These are phyloP conservation scores for Bradypodion pumilum DNA, from an alignment of 2,797 vertebrate genomes.

Conservation along the genomic window DNA sequence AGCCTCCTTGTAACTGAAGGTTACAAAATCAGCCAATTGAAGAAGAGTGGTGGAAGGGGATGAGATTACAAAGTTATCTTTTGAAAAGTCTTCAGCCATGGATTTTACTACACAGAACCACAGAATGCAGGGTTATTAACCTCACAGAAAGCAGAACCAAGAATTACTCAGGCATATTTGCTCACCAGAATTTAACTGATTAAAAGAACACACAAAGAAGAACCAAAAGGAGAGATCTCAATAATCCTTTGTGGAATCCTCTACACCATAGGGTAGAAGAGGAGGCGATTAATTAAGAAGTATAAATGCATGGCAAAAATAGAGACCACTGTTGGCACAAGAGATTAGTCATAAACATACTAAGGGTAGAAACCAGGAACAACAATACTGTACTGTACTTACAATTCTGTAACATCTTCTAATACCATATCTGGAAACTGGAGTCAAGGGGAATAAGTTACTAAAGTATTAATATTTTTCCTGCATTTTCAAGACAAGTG, in stretches of 20 bases:
- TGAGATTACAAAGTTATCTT: background rate
- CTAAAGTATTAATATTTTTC: background rate
- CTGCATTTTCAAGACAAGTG: background rate
- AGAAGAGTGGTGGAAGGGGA: background rate
- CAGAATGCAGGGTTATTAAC: background rate
- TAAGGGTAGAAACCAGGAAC: background rate
- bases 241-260: too few relatives aligned
- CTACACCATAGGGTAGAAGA: too few relatives aligned
- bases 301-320: background rate
- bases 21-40: background rate
- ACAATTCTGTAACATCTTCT: conserved; percentile 92
- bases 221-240: too few relatives aligned
- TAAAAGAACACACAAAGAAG: too few relatives aligned
- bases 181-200: too few relatives aligned
- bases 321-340: background rate
- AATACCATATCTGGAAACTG: conserved; percentile 84
- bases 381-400: conserved; percentile 78
- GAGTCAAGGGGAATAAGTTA: conserved; percentile 71
- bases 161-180: background rate
- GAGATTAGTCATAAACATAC: background rate
- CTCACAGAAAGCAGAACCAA: background rate
- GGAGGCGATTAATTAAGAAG: background rate
- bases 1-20: background rate
- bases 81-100: background rate
- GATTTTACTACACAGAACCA: background rate